Conservation (phyloP, 2,888 invertebrate species). For the Lepidochitona cinerea region DNA sequence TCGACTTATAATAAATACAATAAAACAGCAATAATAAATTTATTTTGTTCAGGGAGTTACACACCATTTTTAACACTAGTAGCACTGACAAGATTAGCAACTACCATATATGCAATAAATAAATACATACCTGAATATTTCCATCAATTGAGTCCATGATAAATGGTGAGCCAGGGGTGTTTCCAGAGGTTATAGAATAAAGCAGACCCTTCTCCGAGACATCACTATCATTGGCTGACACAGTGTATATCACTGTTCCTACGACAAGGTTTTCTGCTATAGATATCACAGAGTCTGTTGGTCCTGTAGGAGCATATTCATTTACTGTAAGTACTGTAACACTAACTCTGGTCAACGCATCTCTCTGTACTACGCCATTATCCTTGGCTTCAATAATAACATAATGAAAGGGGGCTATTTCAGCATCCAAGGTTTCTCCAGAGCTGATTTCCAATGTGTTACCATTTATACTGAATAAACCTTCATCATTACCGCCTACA, state of each 20-base stretch:
- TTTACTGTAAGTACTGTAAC: conserved; percentile 50
- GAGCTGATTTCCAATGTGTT: conserved; percentile 44
- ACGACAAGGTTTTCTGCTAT: conserved; percentile 44
- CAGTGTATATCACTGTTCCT: conserved; percentile 39
- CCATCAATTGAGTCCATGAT: conserved; percentile 42
- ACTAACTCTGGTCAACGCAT: conserved; percentile 51
- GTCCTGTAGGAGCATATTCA: conserved; percentile 50
- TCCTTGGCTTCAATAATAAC: conserved; percentile 48
- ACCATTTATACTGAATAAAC: conserved; percentile 8
- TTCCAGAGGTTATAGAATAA: conserved; percentile 49
- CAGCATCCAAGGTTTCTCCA: conserved; percentile 45
- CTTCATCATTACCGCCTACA: conserved; percentile 11
- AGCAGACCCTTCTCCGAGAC: conserved; percentile 42
- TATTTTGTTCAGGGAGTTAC: no score
- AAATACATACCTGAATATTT: conserved; percentile 20
- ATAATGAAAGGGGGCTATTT: conserved; percentile 36
- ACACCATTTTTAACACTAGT: no score
- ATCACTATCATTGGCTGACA: conserved; percentile 53
- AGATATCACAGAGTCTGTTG: conserved; percentile 36
- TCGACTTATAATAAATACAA: no score
- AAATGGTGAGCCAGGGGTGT: conserved; percentile 44
- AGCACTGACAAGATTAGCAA: no score
- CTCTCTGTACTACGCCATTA: conserved; percentile 36
- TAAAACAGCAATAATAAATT: no score
- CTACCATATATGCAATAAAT: not conserved